phyloP scores from a whole-genome alignment of 2,113 vertebrate species.

The Lanius ludovicianus region DNA sequence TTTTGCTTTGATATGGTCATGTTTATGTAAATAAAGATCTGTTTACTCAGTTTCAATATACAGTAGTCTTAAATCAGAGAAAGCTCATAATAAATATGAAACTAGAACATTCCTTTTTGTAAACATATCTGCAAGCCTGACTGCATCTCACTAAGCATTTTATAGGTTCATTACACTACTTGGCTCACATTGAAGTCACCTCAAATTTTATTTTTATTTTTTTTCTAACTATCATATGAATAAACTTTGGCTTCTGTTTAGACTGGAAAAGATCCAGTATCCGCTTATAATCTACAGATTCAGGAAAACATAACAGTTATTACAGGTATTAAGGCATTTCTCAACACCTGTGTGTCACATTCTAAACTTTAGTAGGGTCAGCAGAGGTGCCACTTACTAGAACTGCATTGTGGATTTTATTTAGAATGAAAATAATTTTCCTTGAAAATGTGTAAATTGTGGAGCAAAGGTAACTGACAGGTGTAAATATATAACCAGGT shows the following conservation, averaged over 20 bases:
- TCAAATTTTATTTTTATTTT: conserved; percentile 71
- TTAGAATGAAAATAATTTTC: background rate
- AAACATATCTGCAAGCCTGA: conserved; percentile 74
- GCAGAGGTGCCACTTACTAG: background rate
- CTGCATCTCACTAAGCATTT: conserved; percentile 77
- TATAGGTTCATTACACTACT: conserved; percentile 74
- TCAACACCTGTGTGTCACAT: background rate
- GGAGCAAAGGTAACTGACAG: background rate
- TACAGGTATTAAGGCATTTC: background rate
- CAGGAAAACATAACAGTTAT: background rate
- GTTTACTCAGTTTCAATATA: conserved; percentile 71
- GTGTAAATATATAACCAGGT: background rate
- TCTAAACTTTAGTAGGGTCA: background rate
- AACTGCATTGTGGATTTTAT: background rate
- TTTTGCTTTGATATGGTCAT: conserved; percentile 31
- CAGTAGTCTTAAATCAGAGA: conserved; percentile 71
- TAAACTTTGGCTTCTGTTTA: conserved; percentile 66
- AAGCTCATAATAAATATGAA: conserved; percentile 74
- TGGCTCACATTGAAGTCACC: conserved; percentile 78
- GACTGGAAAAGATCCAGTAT: conserved; percentile 48
- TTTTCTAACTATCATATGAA: conserved; percentile 46
- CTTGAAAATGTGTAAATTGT: background rate
- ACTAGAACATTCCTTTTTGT: conserved; percentile 67
- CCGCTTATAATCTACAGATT: conserved; percentile 19
- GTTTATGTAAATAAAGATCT: conserved; percentile 71